Evolutionary conservation across 2,888 invertebrate species (phyloP).

Genomic region (Hydropsyche betteni): DNA sequence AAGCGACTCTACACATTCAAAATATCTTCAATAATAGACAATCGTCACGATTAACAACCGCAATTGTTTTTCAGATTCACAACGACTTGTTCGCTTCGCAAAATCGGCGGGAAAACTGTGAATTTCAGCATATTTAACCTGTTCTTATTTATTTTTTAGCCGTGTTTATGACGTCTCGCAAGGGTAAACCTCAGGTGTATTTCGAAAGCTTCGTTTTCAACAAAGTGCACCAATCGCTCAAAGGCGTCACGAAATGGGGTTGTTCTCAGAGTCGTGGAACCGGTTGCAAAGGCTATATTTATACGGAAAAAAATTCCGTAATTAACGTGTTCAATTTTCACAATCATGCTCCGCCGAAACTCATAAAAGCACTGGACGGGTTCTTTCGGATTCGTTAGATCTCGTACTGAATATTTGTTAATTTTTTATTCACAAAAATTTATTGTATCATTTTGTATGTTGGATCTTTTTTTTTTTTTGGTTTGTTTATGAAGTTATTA

Average conservation of each 20-base stretch:
- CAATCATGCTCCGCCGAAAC: not conserved
- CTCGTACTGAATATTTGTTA: too few species aligned
- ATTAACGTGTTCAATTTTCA: not conserved
- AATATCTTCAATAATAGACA: too few species aligned
- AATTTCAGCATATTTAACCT: too few species aligned
- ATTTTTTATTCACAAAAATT: too few species aligned
- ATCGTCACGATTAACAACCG: too few species aligned
- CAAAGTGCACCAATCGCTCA: conserved; percentile 7
- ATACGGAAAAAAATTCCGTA: not conserved
- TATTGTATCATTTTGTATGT: too few species aligned
- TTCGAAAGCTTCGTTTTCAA: not conserved
- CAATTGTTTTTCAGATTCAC: too few species aligned
- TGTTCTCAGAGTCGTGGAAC: conserved; percentile 52
- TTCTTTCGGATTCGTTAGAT: not conserved
- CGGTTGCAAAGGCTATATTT: conserved; percentile 52
- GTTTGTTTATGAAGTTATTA: too few species aligned
- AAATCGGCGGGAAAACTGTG: too few species aligned
- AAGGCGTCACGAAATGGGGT: conserved; percentile 53
- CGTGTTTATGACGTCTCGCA: conserved; percentile 21
- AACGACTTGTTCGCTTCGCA: too few species aligned
- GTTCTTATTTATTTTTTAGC: conserved; percentile 10
- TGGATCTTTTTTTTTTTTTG: too few species aligned
- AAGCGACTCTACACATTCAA: too few species aligned
- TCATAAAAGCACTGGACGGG: not conserved
- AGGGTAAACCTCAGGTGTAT: conserved; percentile 43